phyloP scores from a whole-genome alignment of 2,113 vertebrate species.

The Neodontobutis hainanensis region DNA sequence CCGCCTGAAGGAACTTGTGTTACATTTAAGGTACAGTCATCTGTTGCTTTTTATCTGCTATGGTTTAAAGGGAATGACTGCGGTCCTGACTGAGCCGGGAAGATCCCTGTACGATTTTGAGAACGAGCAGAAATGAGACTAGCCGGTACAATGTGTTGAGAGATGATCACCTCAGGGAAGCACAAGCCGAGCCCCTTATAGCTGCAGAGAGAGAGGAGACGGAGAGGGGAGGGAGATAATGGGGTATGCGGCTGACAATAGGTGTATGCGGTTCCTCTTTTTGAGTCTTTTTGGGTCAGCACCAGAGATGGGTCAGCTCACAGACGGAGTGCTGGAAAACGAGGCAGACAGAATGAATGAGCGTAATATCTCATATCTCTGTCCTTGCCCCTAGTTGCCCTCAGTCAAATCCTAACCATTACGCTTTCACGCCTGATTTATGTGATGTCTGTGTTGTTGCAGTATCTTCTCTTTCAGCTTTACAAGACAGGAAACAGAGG shows the following conservation, averaged over 20 bases:
- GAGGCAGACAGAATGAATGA: constrained; percentile 46
- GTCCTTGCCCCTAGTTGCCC: constrained; percentile 59
- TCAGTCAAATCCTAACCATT: constrained; percentile 66
- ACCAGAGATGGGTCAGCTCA: constrained; percentile 56
- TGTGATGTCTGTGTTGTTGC: constrained; percentile 52
- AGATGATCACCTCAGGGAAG: constrained; percentile 63
- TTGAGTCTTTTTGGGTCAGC: constrained; percentile 64
- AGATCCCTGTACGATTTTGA: constrained; percentile 44
- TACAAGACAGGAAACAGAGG: constrained; percentile 42
- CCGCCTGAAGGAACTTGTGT: constrained; percentile 31
- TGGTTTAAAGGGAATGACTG: constrained; percentile 46
- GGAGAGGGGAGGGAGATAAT: constrained; percentile 30
- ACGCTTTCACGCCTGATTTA: constrained; percentile 63
- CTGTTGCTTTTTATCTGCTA: constrained; percentile 46
- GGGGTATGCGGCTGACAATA: constrained; percentile 42
- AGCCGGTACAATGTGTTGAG: constrained; percentile 48
- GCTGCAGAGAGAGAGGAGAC: constrained; percentile 25
- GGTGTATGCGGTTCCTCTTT: constrained; percentile 39
- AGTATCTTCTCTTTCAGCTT: constrained; percentile 39
- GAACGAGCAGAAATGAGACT: constrained; percentile 37
- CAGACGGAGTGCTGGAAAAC: constrained; percentile 43
- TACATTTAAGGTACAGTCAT: constrained; percentile 42
- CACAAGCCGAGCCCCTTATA: constrained; percentile 24
- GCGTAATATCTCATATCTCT: constrained; percentile 61
- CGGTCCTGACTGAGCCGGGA: constrained; percentile 26